Evolutionary conservation across 2,888 invertebrate genomes (phyloP).

Genomic region (Dastarcus helophoroides): DNA sequence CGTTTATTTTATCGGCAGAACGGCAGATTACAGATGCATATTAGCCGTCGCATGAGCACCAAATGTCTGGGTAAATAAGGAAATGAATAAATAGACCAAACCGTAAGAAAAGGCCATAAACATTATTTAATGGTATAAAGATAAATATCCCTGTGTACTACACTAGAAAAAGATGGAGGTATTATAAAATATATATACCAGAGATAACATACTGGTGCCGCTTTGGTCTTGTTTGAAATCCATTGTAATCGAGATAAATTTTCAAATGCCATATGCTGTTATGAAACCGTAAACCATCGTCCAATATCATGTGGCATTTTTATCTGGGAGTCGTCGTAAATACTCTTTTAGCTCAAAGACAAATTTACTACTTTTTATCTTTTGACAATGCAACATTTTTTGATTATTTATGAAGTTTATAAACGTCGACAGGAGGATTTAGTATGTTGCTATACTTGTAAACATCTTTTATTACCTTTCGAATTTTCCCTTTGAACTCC

Average conservation of each 20-base stretch:
- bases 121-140: slow-evolving; percentile 8
- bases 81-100: too few relatives aligned
- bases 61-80: too few relatives aligned
- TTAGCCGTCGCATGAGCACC: too few relatives aligned
- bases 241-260: slow-evolving; percentile 15
- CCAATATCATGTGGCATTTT: slow-evolving; percentile 16
- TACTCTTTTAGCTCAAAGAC: slow-evolving; percentile 16
- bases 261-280: slow-evolving; percentile 15
- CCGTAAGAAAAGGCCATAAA: slow-evolving; percentile 8
- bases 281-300: slow-evolving; percentile 14
- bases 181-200: slow-evolving; percentile 9
- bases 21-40: too few relatives aligned
- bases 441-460: too few relatives aligned
- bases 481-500: too few relatives aligned
- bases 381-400: too few relatives aligned
- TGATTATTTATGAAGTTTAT: too few relatives aligned
- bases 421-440: too few relatives aligned
- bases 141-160: slow-evolving; percentile 13
- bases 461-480: too few relatives aligned
- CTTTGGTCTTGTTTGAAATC: slow-evolving; percentile 14
- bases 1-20: too few relatives aligned
- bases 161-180: slow-evolving; percentile 7
- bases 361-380: slow-evolving; percentile 18
- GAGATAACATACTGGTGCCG: slow-evolving; percentile 13
- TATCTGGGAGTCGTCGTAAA: slow-evolving; percentile 17